phyloP scores from a whole-genome alignment of 2,797 vertebrate species.

The Mus minutoides region DNA sequence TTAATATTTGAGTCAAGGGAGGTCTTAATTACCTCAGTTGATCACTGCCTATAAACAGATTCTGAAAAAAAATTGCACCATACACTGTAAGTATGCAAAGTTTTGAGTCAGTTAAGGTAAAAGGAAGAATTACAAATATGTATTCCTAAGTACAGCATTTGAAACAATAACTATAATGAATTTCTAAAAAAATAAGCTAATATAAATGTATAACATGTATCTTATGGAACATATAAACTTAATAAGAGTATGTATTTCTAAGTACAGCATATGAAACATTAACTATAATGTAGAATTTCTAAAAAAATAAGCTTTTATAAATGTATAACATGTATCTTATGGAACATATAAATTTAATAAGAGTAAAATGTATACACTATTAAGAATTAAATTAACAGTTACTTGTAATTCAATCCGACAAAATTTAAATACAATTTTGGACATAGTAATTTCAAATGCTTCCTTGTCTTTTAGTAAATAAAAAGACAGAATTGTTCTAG shows the following conservation, averaged over 20 bases:
- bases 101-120: not conserved
- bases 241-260: not conserved
- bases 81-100: not conserved
- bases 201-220: not conserved
- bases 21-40: not conserved
- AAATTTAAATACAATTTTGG: not conserved
- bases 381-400: constrained; percentile 12
- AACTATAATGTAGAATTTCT: not conserved
- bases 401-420: not conserved
- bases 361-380: not conserved
- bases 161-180: not conserved
- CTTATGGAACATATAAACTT: constrained; percentile 24
- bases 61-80: not conserved
- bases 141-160: not conserved
- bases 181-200: not conserved
- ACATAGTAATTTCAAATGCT: not conserved
- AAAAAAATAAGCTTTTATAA: not conserved
- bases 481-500: not conserved
- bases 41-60: not conserved
- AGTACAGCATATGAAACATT: too few relatives aligned
- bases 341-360: not conserved
- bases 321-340: constrained; percentile 13
- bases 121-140: not conserved
- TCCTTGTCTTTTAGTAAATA: not conserved
- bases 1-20: not conserved